Evolutionary conservation across 2,888 invertebrate genomes (phyloP), one percentile per base, ranked within the genome.

Genomic region (Druceiella hillmani): DNA sequence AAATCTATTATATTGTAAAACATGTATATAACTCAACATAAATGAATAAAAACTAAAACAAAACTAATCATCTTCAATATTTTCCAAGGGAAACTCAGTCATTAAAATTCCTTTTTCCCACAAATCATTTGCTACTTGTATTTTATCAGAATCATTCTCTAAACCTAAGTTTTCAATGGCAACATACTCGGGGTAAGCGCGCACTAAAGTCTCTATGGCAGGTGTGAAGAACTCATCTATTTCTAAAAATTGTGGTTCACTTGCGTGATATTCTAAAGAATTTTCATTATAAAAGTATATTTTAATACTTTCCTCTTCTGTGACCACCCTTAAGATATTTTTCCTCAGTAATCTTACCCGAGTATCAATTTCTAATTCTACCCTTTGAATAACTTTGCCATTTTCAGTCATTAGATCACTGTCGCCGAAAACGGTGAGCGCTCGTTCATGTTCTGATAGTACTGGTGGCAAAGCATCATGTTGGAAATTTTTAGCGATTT

Each of bases 391-490:
- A 3, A 87, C 76, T 47, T 64, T 54, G 1, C 86, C 86, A 48
- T 77, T 62, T 17, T 65, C 60, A 36, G 71, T 59, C 74, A 88
- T 81, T 5, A 63, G 62, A 57, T 83, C 85, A 2, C 83, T 81
- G 43, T 84, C 85, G 16, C 81, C 82, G 52, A 78, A 78, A 1
- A 87, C 79, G 5, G 87, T 86, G 35, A 82, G 76, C 2, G 64
- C 55, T 44, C 74, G 76, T 60, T 94, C 93, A 10, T 64, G 62
- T 47, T 74, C 65, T 15, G 73, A 75, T 2, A 89, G 59, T 17
- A 81, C 74, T 0, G 97, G 97, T 0, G 98, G 97, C 36, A 98
- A 64, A 3, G 88, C 87, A 61, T 88, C 88, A 53, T 87, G 83
- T 56, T 93, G 83, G 55, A 83, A 90, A 48, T 80, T 78, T 52